Evolutionary conservation across 2,797 vertebrate species (phyloP), one percentile per base, ranked within the genome.

Genomic region (Halcyon chelicuti): DNA sequence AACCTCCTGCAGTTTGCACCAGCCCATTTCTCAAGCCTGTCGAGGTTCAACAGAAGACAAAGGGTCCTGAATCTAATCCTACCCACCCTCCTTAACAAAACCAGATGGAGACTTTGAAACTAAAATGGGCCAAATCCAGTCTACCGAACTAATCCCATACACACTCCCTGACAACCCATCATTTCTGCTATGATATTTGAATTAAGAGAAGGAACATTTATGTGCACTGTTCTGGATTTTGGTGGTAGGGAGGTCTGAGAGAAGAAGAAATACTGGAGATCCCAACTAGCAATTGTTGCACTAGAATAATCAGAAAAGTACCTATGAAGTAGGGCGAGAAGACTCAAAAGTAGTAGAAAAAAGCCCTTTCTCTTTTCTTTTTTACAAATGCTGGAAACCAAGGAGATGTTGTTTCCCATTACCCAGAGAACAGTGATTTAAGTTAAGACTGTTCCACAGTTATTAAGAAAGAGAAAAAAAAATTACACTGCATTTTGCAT

Each of bases 121-220:
- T 31, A 12, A 89, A 90, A 79, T 23, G 4, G 7, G 2, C 1
- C 9, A 51, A 75, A 86, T 61, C 26, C 2, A 3, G 1, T 12
- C 58, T 31, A 18, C 6, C 14, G 0, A 88, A 80, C 88, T 40
- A 33, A 47, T 17, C 5, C 77, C 44, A 23, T 35, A 47, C 7
- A 70, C 70, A 22, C 5, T 47, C 8, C 7, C 3, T 8, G 40
- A 19, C 6, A 80, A 39, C 0, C 0, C 0, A 31, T 49, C 0
- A 20, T 78, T 92, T 75, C 51, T 58, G 29, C 15, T 26, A 8
- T 21, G 55, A 15, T 5, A 17, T 17, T 57, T 76, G 18, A 90
- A 70, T 47, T 61, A 52, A 66, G n/a, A 62, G 1, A 78, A 78
- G 8, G n/a, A 68, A 58, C 5, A 44, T 1, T 0, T 25, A 71